Percentiles rank a stretch among this genome's conserved stretches.
These are phyloP conservation scores for Philantomba maxwellii DNA, from an alignment of 2,113 vertebrate genomes.

Conservation along the genomic window DNA sequence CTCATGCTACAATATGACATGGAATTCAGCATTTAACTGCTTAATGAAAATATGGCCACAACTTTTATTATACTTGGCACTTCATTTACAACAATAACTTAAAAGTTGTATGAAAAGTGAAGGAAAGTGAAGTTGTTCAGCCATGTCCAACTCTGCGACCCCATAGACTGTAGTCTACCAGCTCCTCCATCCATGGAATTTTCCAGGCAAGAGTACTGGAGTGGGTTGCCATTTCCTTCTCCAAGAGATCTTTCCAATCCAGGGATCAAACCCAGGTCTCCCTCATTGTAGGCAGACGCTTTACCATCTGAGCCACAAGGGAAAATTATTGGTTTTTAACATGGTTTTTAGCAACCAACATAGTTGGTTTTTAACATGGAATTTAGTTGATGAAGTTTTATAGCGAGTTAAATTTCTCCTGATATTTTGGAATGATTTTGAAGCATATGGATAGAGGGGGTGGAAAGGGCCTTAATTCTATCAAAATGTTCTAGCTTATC, in stretches of 20 bases:
- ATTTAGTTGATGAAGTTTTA: constrained; percentile 19
- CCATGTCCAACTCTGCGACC: neutral
- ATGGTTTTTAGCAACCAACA: neutral
- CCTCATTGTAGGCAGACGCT: neutral
- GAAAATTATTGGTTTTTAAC: neutral
- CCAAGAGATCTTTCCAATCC: neutral
- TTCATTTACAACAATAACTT: neutral
- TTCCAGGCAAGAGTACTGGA: neutral
- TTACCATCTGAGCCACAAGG: neutral
- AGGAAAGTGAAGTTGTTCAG: neutral
- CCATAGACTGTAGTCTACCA: neutral
- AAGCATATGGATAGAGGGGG: neutral
- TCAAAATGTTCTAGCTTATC: constrained; percentile 13
- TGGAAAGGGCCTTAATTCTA: neutral
- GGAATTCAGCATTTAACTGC: neutral
- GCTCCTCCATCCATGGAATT: neutral
- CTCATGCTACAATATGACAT: neutral
- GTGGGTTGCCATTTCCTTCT: neutral
- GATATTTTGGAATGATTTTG: constrained; percentile 10
- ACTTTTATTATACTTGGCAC: neutral
- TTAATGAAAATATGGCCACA: neutral
- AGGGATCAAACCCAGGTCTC: neutral
- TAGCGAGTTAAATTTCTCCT: neutral
- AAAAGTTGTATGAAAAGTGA: neutral
- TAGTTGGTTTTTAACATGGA: neutral